Percentiles rank a stretch among this genome's conserved stretches.
These are phyloP conservation scores for Silurus asotus DNA, from an alignment of 2,113 vertebrate genomes.

Conservation along the genomic window DNA sequence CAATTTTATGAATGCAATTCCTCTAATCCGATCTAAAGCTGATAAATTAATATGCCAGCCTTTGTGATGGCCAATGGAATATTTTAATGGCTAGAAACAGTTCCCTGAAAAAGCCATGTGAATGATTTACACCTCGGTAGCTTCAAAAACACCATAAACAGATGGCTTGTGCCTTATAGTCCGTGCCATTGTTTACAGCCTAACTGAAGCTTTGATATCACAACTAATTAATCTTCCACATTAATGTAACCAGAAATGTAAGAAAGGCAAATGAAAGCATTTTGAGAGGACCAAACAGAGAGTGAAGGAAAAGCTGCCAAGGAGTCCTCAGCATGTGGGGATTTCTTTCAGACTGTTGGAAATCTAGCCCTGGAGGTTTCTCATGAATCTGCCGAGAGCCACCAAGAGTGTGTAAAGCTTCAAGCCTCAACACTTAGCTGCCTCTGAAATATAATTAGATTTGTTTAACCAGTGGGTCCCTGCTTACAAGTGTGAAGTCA, in stretches of 20 bases:
- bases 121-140: neutral
- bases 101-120: neutral
- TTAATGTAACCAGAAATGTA: neutral
- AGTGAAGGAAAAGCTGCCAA: slow-evolving; percentile 16
- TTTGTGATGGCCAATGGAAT: neutral
- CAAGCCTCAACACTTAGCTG: neutral
- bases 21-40: neutral
- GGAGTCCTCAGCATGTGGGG: neutral
- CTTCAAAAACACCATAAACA: neutral
- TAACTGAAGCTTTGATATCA: neutral
- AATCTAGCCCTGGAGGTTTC: slow-evolving; percentile 6
- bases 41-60: neutral
- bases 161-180: neutral
- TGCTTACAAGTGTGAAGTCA: slow-evolving; percentile 4
- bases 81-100: neutral
- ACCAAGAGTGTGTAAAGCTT: slow-evolving; percentile 18
- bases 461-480: neutral
- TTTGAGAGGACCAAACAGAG: neutral
- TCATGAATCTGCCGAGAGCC: slow-evolving; percentile 2
- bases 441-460: neutral
- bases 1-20: neutral
- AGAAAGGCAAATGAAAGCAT: neutral
- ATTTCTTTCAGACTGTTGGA: slow-evolving; percentile 1
- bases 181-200: neutral
- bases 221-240: neutral